Conservation (phyloP, 2,888 invertebrate genomes). For the Thumatha senex region DNA sequence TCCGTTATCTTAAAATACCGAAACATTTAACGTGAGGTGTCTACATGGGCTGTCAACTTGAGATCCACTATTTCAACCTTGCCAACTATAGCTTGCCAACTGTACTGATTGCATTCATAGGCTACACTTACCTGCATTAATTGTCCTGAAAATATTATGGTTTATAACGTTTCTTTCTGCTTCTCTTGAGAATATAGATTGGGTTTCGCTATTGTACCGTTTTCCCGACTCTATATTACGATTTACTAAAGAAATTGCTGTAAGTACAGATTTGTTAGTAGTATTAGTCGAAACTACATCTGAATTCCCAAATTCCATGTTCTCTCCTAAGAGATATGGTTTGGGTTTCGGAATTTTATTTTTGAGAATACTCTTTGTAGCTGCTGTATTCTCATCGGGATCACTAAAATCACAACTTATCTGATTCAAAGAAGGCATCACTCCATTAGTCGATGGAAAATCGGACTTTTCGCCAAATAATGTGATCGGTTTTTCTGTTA, state of each 20-base stretch:
- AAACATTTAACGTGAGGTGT: no score
- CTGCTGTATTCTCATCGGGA: slow-evolving; percentile 79
- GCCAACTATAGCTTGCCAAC: no score
- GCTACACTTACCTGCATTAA: slow-evolving; percentile 50
- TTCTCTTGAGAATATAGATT: slow-evolving; percentile 40
- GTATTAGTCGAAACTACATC: slow-evolving; percentile 41
- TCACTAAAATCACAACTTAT: slow-evolving; percentile 58
- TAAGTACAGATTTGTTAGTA: slow-evolving; percentile 42
- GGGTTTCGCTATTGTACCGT: slow-evolving; percentile 45
- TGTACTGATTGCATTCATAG: no score
- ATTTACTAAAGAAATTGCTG: slow-evolving; percentile 69
- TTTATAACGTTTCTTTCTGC: slow-evolving; percentile 40
- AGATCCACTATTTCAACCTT: no score
- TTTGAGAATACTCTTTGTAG: slow-evolving; percentile 88
- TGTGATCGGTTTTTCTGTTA: slow-evolving; percentile 82
- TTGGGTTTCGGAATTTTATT: slow-evolving; percentile 89
- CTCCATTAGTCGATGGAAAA: slow-evolving; percentile 40
- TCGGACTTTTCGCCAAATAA: slow-evolving; percentile 84
- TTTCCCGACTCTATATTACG: slow-evolving; percentile 61
- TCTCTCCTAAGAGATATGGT: slow-evolving; percentile 89
- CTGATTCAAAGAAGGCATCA: slow-evolving; percentile 36
- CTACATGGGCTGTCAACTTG: no score
- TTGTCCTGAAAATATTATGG: slow-evolving; percentile 52
- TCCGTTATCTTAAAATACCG: no score
- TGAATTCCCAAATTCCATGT: slow-evolving; percentile 75